Evolutionary conservation across 2,888 invertebrate species (phyloP).

Genomic region (Euplagia quadripunctaria): DNA sequence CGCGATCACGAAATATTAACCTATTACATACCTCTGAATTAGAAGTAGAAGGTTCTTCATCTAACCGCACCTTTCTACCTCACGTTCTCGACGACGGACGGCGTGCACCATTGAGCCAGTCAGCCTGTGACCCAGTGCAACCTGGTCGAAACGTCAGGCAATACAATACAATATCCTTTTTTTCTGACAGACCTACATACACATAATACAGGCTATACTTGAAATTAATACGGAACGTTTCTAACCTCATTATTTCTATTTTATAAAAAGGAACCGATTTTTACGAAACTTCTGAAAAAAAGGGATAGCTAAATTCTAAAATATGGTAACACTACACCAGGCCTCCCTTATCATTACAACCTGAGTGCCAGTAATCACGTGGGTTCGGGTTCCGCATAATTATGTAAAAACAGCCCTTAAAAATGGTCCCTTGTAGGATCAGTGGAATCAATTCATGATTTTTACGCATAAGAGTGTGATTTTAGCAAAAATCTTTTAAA

Average conservation of each 20-base stretch:
- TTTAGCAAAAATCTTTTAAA: constrained; percentile 4
- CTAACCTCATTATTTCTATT: neutral
- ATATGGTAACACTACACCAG: constrained; percentile 23
- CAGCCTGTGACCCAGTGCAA: no score
- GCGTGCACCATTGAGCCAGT: no score
- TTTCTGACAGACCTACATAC: no score
- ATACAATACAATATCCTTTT: no score
- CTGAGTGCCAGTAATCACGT: constrained; percentile 41
- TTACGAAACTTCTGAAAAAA: neutral
- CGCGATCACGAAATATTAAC: no score
- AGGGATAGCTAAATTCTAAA: neutral
- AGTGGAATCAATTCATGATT: constrained; percentile 43
- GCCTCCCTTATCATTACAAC: constrained; percentile 39
- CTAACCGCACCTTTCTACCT: no score
- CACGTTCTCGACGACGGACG: no score
- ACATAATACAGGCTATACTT: no score
- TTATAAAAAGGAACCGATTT: neutral
- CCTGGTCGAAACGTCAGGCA: no score
- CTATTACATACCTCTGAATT: no score
- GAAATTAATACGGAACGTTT: neutral
- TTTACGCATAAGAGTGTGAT: constrained; percentile 7
- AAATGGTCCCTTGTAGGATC: constrained; percentile 37
- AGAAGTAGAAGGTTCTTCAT: no score
- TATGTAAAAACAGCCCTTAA: constrained; percentile 51
- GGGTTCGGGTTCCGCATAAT: constrained; percentile 49